Percentiles rank a stretch among this genome's conserved stretches.
These are phyloP conservation scores for Trachelus iudaicus DNA, from an alignment of 2,888 invertebrate species.

Conservation along the genomic window DNA sequence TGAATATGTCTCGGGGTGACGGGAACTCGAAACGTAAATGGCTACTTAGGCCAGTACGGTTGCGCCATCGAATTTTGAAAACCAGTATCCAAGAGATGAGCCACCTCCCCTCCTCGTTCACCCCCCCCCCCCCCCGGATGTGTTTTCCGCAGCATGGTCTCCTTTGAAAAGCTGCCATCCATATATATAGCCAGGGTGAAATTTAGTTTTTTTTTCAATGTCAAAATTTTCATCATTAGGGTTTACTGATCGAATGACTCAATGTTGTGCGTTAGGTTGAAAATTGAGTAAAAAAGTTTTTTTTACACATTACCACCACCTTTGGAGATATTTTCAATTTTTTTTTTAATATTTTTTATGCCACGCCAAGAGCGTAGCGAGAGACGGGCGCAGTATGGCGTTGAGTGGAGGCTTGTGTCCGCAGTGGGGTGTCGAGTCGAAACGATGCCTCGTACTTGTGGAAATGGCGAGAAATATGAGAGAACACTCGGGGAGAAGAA, in stretches of 20 bases:
- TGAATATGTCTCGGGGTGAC: conserved; percentile 36
- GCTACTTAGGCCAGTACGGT: conserved; percentile 17
- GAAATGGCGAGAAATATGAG: conserved; percentile 31
- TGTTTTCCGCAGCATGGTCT: background rate
- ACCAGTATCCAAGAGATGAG: background rate
- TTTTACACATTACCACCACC: no score
- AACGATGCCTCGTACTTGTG: conserved; percentile 23
- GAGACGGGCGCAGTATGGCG: conserved; percentile 28
- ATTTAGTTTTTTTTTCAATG: background rate
- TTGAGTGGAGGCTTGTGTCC: conserved; percentile 41
- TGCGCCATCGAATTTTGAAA: background rate
- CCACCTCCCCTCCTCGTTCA: background rate
- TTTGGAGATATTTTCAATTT: background rate
- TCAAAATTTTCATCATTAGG: background rate
- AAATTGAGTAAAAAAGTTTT: no score
- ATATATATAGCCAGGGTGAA: background rate
- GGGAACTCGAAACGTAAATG: conserved; percentile 21
- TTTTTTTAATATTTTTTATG: background rate
- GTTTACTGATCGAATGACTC: background rate
- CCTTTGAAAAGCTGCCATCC: background rate
- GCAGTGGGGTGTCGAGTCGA: conserved; percentile 41
- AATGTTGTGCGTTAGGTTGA: background rate
- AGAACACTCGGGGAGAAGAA: conserved; percentile 33
- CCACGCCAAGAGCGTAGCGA: background rate
- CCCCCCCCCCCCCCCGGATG: background rate